Percentiles rank a stretch among this genome's conserved stretches.
Conservation (phyloP, 2,113 vertebrate genomes). For the Diglossa brunneiventris region DNA sequence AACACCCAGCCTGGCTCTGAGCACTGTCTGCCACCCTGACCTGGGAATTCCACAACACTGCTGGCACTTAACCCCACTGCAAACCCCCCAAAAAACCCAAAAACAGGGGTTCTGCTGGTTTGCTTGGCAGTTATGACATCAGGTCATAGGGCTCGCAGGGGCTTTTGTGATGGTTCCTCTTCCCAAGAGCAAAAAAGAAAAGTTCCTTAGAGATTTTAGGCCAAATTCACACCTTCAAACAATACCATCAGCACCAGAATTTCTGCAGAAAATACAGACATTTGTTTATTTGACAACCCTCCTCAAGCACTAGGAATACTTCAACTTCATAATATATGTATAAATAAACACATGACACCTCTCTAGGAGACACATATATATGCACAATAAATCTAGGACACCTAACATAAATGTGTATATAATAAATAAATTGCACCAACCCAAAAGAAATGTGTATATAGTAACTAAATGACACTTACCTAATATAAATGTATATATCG, state of each 20-base stretch:
- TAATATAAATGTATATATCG: too few relatives aligned
- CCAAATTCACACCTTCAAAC: neutral
- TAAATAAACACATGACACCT: neutral
- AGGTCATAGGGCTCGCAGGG: neutral
- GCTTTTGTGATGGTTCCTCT: neutral
- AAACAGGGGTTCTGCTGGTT: neutral
- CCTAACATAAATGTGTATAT: accelerated
- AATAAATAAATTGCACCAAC: accelerated
- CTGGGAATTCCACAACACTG: neutral
- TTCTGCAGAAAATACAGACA: accelerated
- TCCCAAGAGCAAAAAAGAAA: neutral
- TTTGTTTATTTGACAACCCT: neutral
- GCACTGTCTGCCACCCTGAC: neutral
- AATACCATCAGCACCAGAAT: neutral
- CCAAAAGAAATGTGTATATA: accelerated
- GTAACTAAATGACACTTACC: too few relatives aligned
- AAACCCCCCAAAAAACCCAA: neutral
- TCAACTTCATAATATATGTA: accelerated
- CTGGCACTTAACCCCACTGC: too few relatives aligned
- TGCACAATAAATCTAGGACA: too few relatives aligned
- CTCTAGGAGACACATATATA: accelerated
- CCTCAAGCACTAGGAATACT: neutral
- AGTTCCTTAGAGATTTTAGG: neutral
- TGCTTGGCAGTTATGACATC: neutral
- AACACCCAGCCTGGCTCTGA: neutral